phyloP scores from a whole-genome alignment of 2,797 vertebrate genomes.

The Petrocephalus sullivani region DNA sequence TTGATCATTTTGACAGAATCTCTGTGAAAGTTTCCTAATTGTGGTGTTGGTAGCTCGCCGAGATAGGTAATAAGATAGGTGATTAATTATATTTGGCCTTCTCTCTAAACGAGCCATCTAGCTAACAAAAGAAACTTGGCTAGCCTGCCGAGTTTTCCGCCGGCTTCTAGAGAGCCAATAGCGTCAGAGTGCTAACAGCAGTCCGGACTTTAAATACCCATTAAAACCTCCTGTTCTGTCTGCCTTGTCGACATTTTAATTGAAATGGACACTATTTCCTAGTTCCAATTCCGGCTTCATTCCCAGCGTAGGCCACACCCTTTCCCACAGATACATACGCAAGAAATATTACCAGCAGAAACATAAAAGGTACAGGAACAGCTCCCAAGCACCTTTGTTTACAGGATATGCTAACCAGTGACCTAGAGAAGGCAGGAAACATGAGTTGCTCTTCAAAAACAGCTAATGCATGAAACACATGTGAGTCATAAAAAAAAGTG shows the following conservation, averaged over 20 bases:
- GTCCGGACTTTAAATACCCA: background rate
- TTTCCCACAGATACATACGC: background rate
- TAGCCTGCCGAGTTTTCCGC: background rate
- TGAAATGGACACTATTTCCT: background rate
- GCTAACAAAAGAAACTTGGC: conserved; percentile 1
- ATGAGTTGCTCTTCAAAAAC: background rate
- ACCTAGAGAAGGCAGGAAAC: background rate
- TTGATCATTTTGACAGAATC: background rate
- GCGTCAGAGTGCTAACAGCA: background rate
- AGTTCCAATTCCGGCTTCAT: background rate
- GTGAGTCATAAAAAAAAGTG: conserved; percentile 16
- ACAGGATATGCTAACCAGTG: background rate
- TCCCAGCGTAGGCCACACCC: background rate
- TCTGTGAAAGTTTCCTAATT: background rate
- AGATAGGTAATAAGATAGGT: background rate
- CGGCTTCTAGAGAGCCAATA: background rate
- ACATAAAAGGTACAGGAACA: background rate
- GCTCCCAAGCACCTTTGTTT: background rate
- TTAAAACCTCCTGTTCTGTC: background rate
- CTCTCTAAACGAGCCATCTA: background rate
- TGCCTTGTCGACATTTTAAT: background rate
- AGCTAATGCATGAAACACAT: background rate
- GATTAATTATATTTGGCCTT: background rate
- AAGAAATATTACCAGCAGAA: background rate
- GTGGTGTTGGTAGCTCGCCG: background rate